Evolutionary conservation across 1,140 invertebrate genomes (phyloP).

Genomic region (Portunus trituberculatus): DNA sequence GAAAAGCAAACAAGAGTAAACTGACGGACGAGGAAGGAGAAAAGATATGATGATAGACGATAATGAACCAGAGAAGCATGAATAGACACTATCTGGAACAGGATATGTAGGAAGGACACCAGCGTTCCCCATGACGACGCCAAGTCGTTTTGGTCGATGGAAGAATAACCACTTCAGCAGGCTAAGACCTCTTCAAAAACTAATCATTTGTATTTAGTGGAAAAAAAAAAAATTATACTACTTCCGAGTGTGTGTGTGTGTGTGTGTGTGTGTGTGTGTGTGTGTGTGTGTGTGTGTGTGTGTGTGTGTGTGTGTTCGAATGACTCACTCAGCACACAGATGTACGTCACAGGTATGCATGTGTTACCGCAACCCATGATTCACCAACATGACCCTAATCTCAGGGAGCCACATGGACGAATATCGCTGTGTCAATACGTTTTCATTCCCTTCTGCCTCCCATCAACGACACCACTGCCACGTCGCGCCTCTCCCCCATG

Average conservation of each 20-base stretch:
- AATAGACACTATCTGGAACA: not conserved
- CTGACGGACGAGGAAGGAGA: not conserved
- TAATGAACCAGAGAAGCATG: not conserved
- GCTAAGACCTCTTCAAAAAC: not conserved
- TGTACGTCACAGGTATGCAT: slow-evolving; percentile 12
- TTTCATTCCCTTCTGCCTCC: not conserved
- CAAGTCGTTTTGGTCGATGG: not conserved
- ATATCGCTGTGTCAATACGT: not conserved
- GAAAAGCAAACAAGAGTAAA: not conserved
- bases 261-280: slow-evolving; percentile 40
- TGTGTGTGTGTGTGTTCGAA: not conserved
- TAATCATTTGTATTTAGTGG: not conserved
- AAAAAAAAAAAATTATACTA: not conserved
- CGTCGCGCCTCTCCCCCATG: not conserved
- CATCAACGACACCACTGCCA: not conserved
- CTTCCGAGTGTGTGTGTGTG: not conserved
- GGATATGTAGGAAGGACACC: not conserved
- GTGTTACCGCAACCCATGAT: not conserved
- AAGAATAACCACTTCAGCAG: not conserved
- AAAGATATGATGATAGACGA: not conserved
- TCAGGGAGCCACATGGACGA: not conserved
- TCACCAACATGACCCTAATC: not conserved
- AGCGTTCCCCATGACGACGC: not conserved
- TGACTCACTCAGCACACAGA: not conserved
- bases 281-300: slow-evolving; percentile 40